Percentiles rank a stretch among this genome's conserved stretches.
Conservation (phyloP, 1,140 invertebrate species). For the Brachionus paranguensis region DNA sequence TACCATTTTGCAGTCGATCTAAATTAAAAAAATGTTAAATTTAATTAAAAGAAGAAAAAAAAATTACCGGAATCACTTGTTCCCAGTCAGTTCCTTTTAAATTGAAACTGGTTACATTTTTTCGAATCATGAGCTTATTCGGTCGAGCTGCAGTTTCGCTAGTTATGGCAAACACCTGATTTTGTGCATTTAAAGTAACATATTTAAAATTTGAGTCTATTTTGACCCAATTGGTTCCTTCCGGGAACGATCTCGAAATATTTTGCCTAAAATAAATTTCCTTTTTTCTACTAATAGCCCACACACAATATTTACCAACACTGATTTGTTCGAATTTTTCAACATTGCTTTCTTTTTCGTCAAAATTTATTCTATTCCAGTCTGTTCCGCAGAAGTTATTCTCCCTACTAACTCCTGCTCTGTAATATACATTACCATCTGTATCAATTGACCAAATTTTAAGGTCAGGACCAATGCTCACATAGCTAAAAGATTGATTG, state of each 20-base stretch:
- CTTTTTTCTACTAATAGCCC: slow-evolving; percentile 5
- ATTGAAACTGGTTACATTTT: not conserved
- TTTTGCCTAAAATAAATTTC: slow-evolving; percentile 31
- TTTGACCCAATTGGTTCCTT: slow-evolving; percentile 9
- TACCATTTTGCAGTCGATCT: slow-evolving; percentile 25
- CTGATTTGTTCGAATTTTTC: slow-evolving; percentile 5
- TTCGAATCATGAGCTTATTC: not conserved
- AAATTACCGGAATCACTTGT: not conserved
- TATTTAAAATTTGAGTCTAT: not conserved
- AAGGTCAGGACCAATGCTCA: not conserved
- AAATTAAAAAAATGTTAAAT: not conserved
- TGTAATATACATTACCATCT: slow-evolving; percentile 16
- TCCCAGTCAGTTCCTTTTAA: slow-evolving; percentile 1
- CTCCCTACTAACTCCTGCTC: not conserved
- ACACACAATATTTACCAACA: slow-evolving; percentile 28
- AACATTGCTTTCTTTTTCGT: not conserved
- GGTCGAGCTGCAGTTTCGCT: slow-evolving; percentile 1
- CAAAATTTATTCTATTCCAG: not conserved
- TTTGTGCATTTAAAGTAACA: not conserved
- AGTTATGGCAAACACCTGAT: slow-evolving; percentile 30
- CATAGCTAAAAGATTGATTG: not conserved
- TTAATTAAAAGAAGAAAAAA: not conserved
- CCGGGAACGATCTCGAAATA: slow-evolving; percentile 6
- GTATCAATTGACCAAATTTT: slow-evolving; percentile 31
- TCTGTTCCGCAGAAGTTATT: not conserved